Conservation (phyloP, 2,888 invertebrate species). For the Spisula solida region DNA sequence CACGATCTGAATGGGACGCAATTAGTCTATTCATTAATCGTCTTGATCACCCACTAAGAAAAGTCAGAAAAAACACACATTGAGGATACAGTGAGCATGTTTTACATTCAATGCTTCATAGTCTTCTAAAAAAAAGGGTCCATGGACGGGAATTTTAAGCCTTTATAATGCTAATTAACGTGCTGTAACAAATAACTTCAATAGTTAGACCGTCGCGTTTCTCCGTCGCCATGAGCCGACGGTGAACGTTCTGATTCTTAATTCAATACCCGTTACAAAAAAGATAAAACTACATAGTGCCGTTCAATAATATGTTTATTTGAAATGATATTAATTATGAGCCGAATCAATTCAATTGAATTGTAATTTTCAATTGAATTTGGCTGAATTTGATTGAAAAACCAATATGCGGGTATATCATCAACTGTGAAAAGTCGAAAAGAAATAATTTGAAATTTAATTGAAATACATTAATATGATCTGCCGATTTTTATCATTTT, state of each 20-base stretch:
- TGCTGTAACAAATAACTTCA: slow-evolving; percentile 38
- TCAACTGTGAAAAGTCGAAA: slow-evolving; percentile 46
- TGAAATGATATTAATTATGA: slow-evolving; percentile 32
- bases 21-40: neutral
- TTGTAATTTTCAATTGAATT: slow-evolving; percentile 22
- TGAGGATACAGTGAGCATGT: slow-evolving; percentile 30
- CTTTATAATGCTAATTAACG: slow-evolving; percentile 46
- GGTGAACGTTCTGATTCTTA: neutral
- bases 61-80: slow-evolving; percentile 17
- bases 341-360: slow-evolving; percentile 26
- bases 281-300: slow-evolving; percentile 23
- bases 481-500: slow-evolving; percentile 35
- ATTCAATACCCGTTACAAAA: slow-evolving; percentile 30
- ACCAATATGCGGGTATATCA: slow-evolving; percentile 41
- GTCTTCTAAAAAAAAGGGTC: slow-evolving; percentile 24
- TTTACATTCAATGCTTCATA: slow-evolving; percentile 55
- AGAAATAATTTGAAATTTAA: slow-evolving; percentile 56
- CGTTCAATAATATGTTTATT: slow-evolving; percentile 13
- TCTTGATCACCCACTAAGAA: slow-evolving; percentile 45
- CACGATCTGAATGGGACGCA: neutral
- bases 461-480: slow-evolving; percentile 63
- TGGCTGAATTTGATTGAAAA: slow-evolving; percentile 1
- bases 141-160: slow-evolving; percentile 39
- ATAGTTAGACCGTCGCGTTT: neutral
- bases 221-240: neutral